Conservation (phyloP, 2,888 invertebrate genomes). For the Luperina nickerlii region DNA sequence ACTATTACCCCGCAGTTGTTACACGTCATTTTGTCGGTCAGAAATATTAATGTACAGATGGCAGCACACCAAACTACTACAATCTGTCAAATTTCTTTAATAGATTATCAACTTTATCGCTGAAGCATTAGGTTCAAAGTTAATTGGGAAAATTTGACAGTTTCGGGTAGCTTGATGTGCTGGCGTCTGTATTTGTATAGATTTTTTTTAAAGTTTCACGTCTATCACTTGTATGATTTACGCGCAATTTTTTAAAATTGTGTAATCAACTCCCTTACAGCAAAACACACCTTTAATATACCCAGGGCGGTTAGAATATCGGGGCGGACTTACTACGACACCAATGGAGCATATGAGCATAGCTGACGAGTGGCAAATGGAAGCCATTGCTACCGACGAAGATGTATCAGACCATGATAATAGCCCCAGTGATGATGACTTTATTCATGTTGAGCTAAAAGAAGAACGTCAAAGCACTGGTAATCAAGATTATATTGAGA, state of each 20-base stretch:
- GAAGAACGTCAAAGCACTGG: not conserved
- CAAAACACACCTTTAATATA: slow-evolving; percentile 5
- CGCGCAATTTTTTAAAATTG: not conserved
- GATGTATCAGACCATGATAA: not conserved
- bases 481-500: not conserved
- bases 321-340: slow-evolving; percentile 16
- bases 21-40: too few relatives aligned
- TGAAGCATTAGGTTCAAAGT: too few relatives aligned
- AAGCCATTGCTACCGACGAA: not conserved
- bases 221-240: not conserved
- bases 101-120: too few relatives aligned
- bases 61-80: too few relatives aligned
- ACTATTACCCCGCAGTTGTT: too few relatives aligned
- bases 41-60: too few relatives aligned
- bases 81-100: too few relatives aligned
- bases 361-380: not conserved
- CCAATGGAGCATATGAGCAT: slow-evolving; percentile 29
- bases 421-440: not conserved
- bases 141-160: too few relatives aligned
- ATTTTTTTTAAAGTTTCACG: too few relatives aligned
- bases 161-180: too few relatives aligned
- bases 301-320: not conserved
- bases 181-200: too few relatives aligned
- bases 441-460: not conserved
- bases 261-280: slow-evolving; percentile 17